These are phyloP conservation scores for Xestia sexstrigata DNA, from an alignment of 2,888 invertebrate species.

Conservation along the genomic window DNA sequence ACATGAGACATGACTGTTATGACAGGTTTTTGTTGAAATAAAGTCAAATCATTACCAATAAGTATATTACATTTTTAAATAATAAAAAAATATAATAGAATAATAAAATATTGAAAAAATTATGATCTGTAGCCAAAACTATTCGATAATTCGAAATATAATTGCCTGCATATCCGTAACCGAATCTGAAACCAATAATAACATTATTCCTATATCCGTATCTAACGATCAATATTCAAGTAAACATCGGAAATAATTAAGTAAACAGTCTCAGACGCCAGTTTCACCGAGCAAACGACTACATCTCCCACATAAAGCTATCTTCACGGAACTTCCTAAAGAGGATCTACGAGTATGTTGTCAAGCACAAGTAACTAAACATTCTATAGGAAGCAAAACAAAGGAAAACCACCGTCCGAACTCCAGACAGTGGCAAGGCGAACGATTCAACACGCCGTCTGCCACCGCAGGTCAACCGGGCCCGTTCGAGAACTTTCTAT, in stretches of 20 bases:
- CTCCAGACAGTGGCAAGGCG: conserved; percentile 71
- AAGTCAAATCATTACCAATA: no score
- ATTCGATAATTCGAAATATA: background rate
- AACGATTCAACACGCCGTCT: conserved; percentile 73
- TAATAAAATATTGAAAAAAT: no score
- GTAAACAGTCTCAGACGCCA: conserved; percentile 20
- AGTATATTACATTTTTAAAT: no score
- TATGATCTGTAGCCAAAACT: background rate
- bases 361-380: conserved; percentile 47
- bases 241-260: conserved; percentile 27
- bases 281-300: conserved; percentile 26
- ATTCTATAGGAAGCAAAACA: conserved; percentile 62
- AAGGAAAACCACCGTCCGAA: conserved; percentile 68
- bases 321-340: conserved; percentile 49
- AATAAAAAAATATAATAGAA: no score
- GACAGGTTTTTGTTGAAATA: no score
- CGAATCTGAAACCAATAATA: background rate
- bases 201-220: background rate
- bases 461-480: conserved; percentile 76
- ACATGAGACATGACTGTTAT: no score
- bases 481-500: conserved; percentile 80
- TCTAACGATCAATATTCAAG: background rate
- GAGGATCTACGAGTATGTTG: conserved; percentile 46
- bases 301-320: conserved; percentile 40
- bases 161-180: background rate